Percentiles rank a stretch among this genome's conserved stretches.
Evolutionary conservation across 2,888 invertebrate genomes (phyloP).

Genomic region (Alcis repandata): DNA sequence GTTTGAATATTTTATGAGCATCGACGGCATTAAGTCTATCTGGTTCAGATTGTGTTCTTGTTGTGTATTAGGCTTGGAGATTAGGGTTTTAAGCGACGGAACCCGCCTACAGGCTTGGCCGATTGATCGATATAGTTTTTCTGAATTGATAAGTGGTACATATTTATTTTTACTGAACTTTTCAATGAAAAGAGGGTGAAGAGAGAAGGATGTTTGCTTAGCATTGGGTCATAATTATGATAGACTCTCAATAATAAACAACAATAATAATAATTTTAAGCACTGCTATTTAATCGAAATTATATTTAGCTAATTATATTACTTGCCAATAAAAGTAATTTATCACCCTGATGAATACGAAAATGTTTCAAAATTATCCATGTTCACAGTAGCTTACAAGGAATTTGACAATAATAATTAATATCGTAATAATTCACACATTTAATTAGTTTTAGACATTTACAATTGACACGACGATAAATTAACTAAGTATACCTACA

Average conservation of each 20-base stretch:
- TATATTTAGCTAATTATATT: no score
- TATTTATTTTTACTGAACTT: no score
- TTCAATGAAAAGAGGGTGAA: no score
- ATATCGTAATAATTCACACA: background rate
- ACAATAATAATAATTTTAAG: no score
- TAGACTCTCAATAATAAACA: background rate
- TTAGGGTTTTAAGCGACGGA: background rate
- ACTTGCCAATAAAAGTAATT: no score
- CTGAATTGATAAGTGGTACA: no score
- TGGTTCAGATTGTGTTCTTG: constrained; percentile 25
- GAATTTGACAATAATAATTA: background rate
- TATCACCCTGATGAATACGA: no score
- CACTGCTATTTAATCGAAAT: no score
- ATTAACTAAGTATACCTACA: background rate
- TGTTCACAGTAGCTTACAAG: no score
- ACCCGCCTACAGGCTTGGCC: background rate
- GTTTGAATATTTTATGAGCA: constrained; percentile 53
- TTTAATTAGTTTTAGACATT: constrained; percentile 4
- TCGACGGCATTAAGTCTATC: constrained; percentile 36
- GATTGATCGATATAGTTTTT: background rate
- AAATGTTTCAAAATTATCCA: no score
- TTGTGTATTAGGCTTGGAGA: constrained; percentile 26
- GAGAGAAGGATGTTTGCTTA: no score
- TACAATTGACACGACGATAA: background rate
- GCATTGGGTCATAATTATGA: no score